Evolutionary conservation across 2,113 vertebrate genomes (phyloP).

Genomic region (Galemys pyrenaicus): DNA sequence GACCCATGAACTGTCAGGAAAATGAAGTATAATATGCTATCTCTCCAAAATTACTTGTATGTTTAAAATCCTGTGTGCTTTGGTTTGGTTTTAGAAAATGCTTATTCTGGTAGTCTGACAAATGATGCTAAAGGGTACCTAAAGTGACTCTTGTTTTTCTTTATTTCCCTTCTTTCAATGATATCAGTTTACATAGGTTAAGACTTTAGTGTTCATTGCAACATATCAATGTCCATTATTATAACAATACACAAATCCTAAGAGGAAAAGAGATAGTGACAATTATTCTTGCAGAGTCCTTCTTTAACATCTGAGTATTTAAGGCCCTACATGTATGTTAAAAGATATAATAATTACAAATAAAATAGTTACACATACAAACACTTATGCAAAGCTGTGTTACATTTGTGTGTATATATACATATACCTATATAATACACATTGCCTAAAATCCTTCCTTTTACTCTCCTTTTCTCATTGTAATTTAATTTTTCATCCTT

Average conservation of each 20-base stretch:
- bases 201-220: background rate
- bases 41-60: slow-evolving; percentile 3
- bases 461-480: background rate
- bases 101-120: background rate
- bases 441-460: too few relatives aligned
- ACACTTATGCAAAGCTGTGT: background rate
- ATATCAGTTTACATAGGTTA: background rate
- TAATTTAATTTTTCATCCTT: background rate
- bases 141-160: background rate
- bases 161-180: background rate
- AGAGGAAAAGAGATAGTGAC: background rate
- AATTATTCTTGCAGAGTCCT: background rate
- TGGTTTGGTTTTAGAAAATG: slow-evolving; percentile 1
- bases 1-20: background rate
- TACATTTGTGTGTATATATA: background rate
- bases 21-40: background rate
- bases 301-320: slow-evolving; percentile 11
- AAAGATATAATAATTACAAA: background rate
- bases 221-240: background rate
- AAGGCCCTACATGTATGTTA: background rate
- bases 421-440: background rate
- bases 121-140: background rate
- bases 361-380: background rate
- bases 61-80: background rate
- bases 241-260: background rate